phyloP scores from a whole-genome alignment of 2,113 vertebrate species.

The Misgurnus anguillicaudatus region DNA sequence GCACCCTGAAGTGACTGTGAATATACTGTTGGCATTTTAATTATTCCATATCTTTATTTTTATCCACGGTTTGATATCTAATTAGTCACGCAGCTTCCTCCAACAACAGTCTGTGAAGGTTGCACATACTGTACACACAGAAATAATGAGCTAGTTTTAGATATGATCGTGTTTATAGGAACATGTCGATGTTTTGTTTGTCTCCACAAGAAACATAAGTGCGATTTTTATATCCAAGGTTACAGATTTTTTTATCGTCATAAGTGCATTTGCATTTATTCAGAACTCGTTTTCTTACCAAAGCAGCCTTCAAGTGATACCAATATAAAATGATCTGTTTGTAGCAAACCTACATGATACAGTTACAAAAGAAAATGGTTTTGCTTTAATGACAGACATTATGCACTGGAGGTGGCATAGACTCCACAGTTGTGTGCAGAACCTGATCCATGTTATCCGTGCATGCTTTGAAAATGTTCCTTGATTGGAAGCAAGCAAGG shows the following conservation, averaged over 20 bases:
- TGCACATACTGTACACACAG: neutral
- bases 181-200: neutral
- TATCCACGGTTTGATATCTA: slow-evolving; percentile 13
- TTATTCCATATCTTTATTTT: slow-evolving; percentile 23
- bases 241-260: too few species aligned
- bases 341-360: too few species aligned
- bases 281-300: neutral
- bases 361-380: too few species aligned
- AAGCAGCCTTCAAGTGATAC: neutral
- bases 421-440: too few species aligned
- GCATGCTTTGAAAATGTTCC: too few species aligned
- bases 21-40: slow-evolving; percentile 9
- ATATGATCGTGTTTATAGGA: neutral
- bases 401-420: too few species aligned
- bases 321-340: too few species aligned
- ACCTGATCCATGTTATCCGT: too few species aligned
- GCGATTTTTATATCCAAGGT: neutral
- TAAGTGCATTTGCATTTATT: neutral
- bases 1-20: neutral
- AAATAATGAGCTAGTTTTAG: slow-evolving; percentile 11
- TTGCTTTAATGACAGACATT: too few species aligned
- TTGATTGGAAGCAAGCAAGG: too few species aligned
- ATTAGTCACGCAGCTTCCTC: slow-evolving; percentile 1
- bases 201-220: too few species aligned
- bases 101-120: slow-evolving; percentile 3